These are phyloP conservation scores for Cantharis flavilabris DNA, from an alignment of 2,888 invertebrate genomes.

Conservation along the genomic window DNA sequence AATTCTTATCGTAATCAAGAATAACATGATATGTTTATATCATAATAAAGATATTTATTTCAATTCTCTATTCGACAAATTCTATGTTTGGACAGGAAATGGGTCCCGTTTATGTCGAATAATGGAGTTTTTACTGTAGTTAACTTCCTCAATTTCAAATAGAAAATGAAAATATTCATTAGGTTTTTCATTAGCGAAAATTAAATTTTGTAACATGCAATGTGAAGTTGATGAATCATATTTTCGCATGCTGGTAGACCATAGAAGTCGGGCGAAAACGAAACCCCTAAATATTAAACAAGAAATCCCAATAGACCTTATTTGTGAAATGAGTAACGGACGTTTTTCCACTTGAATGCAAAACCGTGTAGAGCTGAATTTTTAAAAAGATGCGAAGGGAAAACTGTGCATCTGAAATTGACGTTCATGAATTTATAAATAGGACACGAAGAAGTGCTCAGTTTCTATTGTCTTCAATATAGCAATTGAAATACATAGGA, in stretches of 20 bases:
- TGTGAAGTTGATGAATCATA: neutral
- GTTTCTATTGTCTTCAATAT: neutral
- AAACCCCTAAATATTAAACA: neutral
- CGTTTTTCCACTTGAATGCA: slow-evolving; percentile 16
- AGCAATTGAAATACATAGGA: neutral
- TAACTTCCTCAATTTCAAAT: neutral
- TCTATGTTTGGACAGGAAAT: no score
- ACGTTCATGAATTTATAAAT: slow-evolving; percentile 26
- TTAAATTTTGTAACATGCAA: neutral
- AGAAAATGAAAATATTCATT: neutral
- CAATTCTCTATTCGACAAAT: no score
- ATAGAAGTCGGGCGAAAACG: neutral
- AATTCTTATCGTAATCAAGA: no score
- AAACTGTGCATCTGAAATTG: slow-evolving; percentile 17
- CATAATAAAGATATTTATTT: no score
- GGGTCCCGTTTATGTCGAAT: no score
- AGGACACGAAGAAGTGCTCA: slow-evolving; percentile 16
- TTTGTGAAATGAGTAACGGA: neutral
- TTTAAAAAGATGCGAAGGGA: slow-evolving; percentile 16
- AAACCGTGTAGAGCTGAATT: slow-evolving; percentile 22
- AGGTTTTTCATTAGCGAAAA: neutral
- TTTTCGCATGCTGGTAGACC: neutral
- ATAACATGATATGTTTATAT: no score
- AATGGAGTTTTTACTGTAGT: no score
- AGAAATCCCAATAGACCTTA: neutral